Evolutionary conservation across 2,797 vertebrate genomes (phyloP).

Genomic region (Euthynnus affinis): DNA sequence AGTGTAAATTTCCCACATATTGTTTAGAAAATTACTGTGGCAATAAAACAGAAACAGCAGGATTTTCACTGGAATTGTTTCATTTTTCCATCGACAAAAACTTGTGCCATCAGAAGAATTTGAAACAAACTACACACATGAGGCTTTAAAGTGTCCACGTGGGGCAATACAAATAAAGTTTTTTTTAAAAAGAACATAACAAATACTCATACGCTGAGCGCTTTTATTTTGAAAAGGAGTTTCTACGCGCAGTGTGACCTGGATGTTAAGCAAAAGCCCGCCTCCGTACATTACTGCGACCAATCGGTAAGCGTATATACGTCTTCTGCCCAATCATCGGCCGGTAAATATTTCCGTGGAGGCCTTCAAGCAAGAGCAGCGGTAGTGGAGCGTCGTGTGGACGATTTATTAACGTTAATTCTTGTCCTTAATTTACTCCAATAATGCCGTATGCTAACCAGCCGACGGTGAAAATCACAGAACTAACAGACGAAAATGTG

Average conservation of each 20-base stretch:
- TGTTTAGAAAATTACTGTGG: not conserved
- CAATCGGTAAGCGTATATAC: conserved; percentile 20
- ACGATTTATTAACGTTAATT: not conserved
- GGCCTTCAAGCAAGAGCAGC: conserved; percentile 7
- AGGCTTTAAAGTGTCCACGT: not conserved
- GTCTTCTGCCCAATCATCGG: conserved; percentile 52
- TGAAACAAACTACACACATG: not conserved
- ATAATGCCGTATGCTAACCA: conserved; percentile 97
- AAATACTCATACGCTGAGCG: too few species aligned
- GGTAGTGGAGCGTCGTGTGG: not conserved
- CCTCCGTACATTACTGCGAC: not conserved
- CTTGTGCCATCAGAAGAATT: too few species aligned
- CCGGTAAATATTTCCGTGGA: not conserved
- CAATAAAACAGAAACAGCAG: not conserved
- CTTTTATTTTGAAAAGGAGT: conserved; percentile 50
- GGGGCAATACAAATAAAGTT: too few species aligned
- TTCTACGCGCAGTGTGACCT: conserved; percentile 21
- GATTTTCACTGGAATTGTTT: not conserved
- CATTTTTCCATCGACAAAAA: not conserved
- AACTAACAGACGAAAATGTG: conserved; percentile 96
- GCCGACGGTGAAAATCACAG: conserved; percentile 96
- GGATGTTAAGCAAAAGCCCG: conserved; percentile 53
- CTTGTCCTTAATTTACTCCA: not conserved
- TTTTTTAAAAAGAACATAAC: too few species aligned
- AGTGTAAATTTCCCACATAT: not conserved